phyloP scores from a whole-genome alignment of 2,888 invertebrate species.

The Dimorphilus gyrociliatus region DNA sequence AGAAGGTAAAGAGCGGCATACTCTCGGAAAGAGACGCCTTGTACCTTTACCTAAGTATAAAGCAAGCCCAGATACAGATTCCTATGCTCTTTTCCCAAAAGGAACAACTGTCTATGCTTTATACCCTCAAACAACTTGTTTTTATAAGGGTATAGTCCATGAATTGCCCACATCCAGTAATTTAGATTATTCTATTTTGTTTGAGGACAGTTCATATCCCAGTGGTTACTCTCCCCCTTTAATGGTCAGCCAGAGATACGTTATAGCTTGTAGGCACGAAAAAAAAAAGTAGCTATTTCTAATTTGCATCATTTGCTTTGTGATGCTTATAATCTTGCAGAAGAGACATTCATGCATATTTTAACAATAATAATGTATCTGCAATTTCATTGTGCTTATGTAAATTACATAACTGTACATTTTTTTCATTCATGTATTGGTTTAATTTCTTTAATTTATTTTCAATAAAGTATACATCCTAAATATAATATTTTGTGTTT shows the following conservation, averaged over 20 bases:
- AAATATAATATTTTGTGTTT: too few species aligned
- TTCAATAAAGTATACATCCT: too few species aligned
- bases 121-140: conserved; percentile 97
- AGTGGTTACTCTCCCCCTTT: conserved; percentile 86
- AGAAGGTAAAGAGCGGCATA: conserved; percentile 56
- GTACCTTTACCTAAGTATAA: conserved; percentile 86
- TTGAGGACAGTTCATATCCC: conserved; percentile 79
- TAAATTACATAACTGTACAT: too few species aligned
- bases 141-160: conserved; percentile 83
- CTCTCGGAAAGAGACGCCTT: conserved; percentile 42
- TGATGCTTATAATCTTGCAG: too few species aligned
- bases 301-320: neutral
- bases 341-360: too few species aligned
- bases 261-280: conserved; percentile 36
- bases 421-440: too few species aligned
- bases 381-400: too few species aligned
- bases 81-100: conserved; percentile 71
- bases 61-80: conserved; percentile 86
- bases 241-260: conserved; percentile 84
- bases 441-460: too few species aligned
- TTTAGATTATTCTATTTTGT: conserved; percentile 83
- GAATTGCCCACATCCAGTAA: conserved; percentile 65
- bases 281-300: conserved; percentile 9
- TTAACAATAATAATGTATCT: too few species aligned
- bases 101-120: conserved; percentile 79